Evolutionary conservation across 2,113 vertebrate genomes (phyloP).

Genomic region (Atherinomorus stipes): DNA sequence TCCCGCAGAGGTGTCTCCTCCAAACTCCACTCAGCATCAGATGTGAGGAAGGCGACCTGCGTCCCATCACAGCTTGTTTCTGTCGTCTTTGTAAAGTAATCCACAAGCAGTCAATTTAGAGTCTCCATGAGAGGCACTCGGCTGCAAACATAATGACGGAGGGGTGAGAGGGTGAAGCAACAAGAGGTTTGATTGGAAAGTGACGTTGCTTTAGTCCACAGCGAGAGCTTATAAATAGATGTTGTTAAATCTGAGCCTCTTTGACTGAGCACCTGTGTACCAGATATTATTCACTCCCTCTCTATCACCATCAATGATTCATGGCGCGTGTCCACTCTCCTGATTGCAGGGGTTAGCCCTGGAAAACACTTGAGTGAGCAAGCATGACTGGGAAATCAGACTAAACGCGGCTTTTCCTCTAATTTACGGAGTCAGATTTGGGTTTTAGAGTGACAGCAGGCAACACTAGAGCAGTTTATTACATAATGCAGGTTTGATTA

Average conservation of each 20-base stretch:
- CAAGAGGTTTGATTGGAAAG: conserved; percentile 48
- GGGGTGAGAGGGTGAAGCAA: conserved; percentile 27
- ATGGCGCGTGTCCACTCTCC: conserved; percentile 34
- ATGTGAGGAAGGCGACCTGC: background rate
- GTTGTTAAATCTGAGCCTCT: conserved; percentile 78
- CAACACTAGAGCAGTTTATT: background rate
- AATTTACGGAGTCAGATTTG: conserved; percentile 18
- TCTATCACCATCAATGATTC: conserved; percentile 48
- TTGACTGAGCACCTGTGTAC: conserved; percentile 70
- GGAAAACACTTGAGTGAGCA: conserved; percentile 32
- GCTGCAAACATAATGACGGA: conserved; percentile 17
- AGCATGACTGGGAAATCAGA: conserved; percentile 10
- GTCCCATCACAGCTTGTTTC: background rate
- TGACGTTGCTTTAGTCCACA: conserved; percentile 67
- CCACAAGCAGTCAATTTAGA: conserved; percentile 6
- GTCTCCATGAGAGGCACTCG: conserved; percentile 28
- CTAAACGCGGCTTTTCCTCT: conserved; percentile 11
- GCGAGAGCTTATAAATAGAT: conserved; percentile 78
- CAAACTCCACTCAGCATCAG: conserved; percentile 30
- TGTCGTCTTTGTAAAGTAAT: conserved; percentile 8
- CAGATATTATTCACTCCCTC: conserved; percentile 61
- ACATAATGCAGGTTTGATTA: background rate
- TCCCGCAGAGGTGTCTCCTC: conserved; percentile 11
- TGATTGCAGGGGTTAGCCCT: conserved; percentile 23
- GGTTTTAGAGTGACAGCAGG: background rate